Percentiles rank a stretch among this genome's conserved stretches.
Evolutionary conservation across 2,797 vertebrate genomes (phyloP).

Genomic region (Hippocampus kuda): DNA sequence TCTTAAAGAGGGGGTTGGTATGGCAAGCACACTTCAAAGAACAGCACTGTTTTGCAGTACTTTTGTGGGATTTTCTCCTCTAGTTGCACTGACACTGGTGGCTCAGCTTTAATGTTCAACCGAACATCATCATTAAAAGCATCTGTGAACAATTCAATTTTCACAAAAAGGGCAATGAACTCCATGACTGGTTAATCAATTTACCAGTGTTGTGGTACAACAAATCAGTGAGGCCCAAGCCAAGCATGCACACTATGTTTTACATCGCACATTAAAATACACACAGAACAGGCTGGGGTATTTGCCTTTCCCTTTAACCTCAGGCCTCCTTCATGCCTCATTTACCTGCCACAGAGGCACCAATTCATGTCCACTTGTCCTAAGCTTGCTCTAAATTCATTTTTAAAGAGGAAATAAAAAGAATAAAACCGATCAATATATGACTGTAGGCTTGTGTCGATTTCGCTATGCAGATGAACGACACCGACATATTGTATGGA

Average conservation of each 20-base stretch:
- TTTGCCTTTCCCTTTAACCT: conserved; percentile 56
- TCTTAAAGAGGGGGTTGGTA: neutral
- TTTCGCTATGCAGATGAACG: conserved; percentile 18
- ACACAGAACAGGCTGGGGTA: conserved; percentile 21
- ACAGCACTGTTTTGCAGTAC: neutral
- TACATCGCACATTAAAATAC: conserved; percentile 18
- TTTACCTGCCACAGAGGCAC: conserved; percentile 57
- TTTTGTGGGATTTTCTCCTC: neutral
- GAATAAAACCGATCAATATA: conserved; percentile 22
- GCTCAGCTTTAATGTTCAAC: neutral
- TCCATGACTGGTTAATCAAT: neutral
- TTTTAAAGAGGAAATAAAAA: conserved; percentile 12
- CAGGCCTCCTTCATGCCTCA: conserved; percentile 46
- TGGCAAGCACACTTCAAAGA: neutral
- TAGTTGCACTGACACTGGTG: neutral
- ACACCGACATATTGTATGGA: conserved; percentile 10
- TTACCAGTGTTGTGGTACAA: neutral
- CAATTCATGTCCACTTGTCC: conserved; percentile 45
- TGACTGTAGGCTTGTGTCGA: conserved; percentile 10
- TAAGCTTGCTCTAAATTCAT: conserved; percentile 12
- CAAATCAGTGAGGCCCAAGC: neutral
- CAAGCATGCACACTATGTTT: neutral
- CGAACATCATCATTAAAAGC: neutral
- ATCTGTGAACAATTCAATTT: neutral
- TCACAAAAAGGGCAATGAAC: neutral